A percentile compares a stretch with the other conserved stretches of the same genome.
These are phyloP conservation scores for Drosophila truncata DNA, from an alignment of 1,140 invertebrate species.

Conservation along the genomic window DNA sequence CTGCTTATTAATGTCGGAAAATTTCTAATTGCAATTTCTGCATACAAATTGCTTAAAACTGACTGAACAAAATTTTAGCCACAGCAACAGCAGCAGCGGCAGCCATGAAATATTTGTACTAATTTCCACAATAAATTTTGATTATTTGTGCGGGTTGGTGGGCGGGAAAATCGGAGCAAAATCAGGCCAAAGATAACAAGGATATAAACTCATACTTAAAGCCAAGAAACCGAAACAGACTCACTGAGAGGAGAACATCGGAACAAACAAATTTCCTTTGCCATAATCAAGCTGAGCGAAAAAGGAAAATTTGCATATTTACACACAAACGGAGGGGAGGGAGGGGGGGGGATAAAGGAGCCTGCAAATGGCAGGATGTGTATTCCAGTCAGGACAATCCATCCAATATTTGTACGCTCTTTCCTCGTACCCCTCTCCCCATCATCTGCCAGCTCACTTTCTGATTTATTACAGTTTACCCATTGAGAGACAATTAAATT, in stretches of 20 bases:
- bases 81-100: slow-evolving; percentile 30
- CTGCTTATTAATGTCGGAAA: slow-evolving; percentile 82
- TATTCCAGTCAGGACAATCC: slow-evolving; percentile 32
- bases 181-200: neutral
- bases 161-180: neutral
- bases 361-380: slow-evolving; percentile 19
- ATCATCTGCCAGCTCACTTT: slow-evolving; percentile 1
- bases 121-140: slow-evolving; percentile 80
- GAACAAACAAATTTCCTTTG: slow-evolving; percentile 41
- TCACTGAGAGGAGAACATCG: slow-evolving; percentile 15
- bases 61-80: slow-evolving; percentile 19
- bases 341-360: neutral
- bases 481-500: slow-evolving; percentile 71
- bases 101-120: slow-evolving; percentile 75
- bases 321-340: neutral
- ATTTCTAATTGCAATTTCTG: slow-evolving; percentile 80
- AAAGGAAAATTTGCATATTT: slow-evolving; percentile 76
- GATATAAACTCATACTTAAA: slow-evolving; percentile 25
- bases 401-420: slow-evolving; percentile 34
- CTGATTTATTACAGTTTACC: slow-evolving; percentile 69
- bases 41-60: slow-evolving; percentile 68
- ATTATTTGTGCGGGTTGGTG: slow-evolving; percentile 59
- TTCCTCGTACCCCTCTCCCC: neutral
- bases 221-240: slow-evolving; percentile 10
- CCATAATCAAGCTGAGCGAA: slow-evolving; percentile 50